Percentiles rank a stretch among this genome's conserved stretches.
Conservation (phyloP, 2,888 invertebrate genomes). For the Sarcophaga subvicina region DNA sequence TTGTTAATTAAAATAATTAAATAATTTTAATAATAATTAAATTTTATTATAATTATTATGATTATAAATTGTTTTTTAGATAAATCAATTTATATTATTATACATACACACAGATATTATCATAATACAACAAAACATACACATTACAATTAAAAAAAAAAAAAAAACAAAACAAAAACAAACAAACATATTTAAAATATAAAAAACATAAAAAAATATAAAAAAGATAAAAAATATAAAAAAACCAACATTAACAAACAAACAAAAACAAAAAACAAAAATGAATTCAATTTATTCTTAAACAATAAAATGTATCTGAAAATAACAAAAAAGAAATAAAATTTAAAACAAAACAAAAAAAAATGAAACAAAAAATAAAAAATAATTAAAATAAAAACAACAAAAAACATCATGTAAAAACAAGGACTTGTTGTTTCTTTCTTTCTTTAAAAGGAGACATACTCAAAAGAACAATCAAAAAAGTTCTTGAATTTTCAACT, state of each 20-base stretch:
- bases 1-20: neutral
- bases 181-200: conserved; percentile 69
- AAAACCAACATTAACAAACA: conserved; percentile 43
- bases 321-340: conserved; percentile 70
- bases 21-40: conserved; percentile 40
- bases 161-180: conserved; percentile 63
- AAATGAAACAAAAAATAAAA: neutral
- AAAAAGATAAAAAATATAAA: conserved; percentile 64
- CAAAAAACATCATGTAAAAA: conserved; percentile 11
- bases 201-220: conserved; percentile 65
- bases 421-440: neutral
- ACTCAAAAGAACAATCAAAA: too few relatives aligned
- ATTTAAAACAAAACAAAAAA: conserved; percentile 22
- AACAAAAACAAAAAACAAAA: conserved; percentile 66
- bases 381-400: neutral
- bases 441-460: too few relatives aligned
- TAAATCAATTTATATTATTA: conserved; percentile 77
- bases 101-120: conserved; percentile 59
- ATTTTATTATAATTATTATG: conserved; percentile 53
- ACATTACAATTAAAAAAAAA: neutral
- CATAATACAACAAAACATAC: conserved; percentile 66
- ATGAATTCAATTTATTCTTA: conserved; percentile 80
- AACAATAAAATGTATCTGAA: conserved; percentile 80
- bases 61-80: conserved; percentile 75
- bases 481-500: too few relatives aligned